Base-by-base conservation (phyloP, 2,888 invertebrate species). In the Heliconius ismenius region DNA sequence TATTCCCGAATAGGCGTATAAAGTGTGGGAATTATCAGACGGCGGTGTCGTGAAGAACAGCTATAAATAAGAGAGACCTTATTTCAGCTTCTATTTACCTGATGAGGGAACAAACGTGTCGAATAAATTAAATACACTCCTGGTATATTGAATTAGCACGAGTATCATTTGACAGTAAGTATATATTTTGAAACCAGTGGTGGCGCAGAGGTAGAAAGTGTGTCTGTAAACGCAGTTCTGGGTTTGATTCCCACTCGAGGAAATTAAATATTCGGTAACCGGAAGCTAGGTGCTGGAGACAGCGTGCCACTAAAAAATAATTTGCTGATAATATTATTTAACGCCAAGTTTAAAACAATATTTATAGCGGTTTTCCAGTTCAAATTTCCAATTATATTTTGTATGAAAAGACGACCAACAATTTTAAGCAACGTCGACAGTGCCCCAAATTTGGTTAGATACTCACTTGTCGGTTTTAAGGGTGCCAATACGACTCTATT, bases 1-100 rank as follows among this genome's bases (percentile, higher is more conserved):
- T 86, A 86, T 87, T 84, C 86, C 85, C 84, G 86, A 86, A 86
- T 85, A 88, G 86, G 54, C 69, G 54, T 70, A 86, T 88, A 85
- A 88, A 89, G 86, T 88, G 89, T 89, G 90, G 86, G 90, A 90
- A 91, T 88, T 87, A 85, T 86, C 88, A 86, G 86, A 85, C 83
- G 86, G 86, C 83, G 82, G 83, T 86, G 84, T 86, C 84, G 84
- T 82, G 82, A 80, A 84, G 83, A 84, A 81, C 79, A 79, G 81
- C 83, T 80, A 84, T 88, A 87, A 87, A 87, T 85, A 85, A 36
- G 75, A 73, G 60, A 73, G 64, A 72, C 39, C 54, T 72, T 64
- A 72, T 63, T 62, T 70, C 62, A 49, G 26, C 68, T 64, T 75
- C 60, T 62, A 28, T 63, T 73, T 73, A 10, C 58, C 54, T 70